A percentile compares a stretch with the other conserved stretches of the same genome.
Evolutionary conservation across 30 jellyfish, hydroid and myxozoan species (phyloP).

Genomic region (Turritopsis rubra): DNA sequence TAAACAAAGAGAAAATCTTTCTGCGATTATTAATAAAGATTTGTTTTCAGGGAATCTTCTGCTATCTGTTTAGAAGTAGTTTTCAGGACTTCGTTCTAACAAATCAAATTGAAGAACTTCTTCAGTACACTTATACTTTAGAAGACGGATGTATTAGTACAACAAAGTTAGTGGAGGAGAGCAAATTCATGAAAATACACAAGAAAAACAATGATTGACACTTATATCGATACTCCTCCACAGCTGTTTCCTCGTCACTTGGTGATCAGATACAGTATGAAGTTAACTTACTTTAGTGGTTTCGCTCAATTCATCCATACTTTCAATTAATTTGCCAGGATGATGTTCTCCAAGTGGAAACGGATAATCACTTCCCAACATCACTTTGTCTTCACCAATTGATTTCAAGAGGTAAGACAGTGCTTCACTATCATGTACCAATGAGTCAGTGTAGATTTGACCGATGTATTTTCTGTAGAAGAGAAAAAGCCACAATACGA

Average conservation of each 20-base stretch:
- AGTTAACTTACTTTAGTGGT: constrained; percentile 40
- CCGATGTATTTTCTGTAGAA: constrained; percentile 71
- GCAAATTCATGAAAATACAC: no score
- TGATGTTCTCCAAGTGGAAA: constrained; percentile 89
- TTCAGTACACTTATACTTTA: no score
- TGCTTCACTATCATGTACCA: constrained; percentile 80
- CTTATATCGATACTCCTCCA: no score
- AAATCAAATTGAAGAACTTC: no score
- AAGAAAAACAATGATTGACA: no score
- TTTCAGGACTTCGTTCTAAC: no score
- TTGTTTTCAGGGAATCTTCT: background rate
- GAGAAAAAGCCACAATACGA: background rate
- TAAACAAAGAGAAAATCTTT: background rate
- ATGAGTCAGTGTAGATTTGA: constrained; percentile 68
- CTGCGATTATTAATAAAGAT: background rate
- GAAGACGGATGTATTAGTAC: no score
- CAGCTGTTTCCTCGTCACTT: no score
- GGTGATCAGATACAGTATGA: background rate
- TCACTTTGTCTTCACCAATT: constrained; percentile 69
- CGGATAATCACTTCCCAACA: constrained; percentile 90
- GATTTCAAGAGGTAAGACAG: constrained; percentile 47
- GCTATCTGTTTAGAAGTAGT: no score
- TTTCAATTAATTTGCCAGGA: constrained; percentile 67
- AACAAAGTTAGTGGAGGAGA: no score
- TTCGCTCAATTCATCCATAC: constrained; percentile 42